These are phyloP conservation scores for Rhamnusium bicolor DNA, from an alignment of 2,888 invertebrate genomes.

Conservation along the genomic window DNA sequence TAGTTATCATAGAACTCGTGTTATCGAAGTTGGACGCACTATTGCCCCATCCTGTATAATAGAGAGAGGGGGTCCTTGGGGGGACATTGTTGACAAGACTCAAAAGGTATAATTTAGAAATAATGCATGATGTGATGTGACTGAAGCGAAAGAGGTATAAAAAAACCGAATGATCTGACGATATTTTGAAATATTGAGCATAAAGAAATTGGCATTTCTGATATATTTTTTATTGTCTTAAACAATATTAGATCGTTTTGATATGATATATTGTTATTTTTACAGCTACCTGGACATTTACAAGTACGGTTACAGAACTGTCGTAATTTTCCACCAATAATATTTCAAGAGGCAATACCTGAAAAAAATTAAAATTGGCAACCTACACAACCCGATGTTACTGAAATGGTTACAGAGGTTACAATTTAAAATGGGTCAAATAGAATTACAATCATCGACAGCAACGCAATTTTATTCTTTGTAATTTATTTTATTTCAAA, in stretches of 20 bases:
- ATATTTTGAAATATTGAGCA: too few relatives aligned
- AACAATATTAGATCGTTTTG: background rate
- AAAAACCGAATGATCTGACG: too few relatives aligned
- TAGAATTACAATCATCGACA: slow-evolving; percentile 93
- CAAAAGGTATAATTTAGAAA: too few relatives aligned
- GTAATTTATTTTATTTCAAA: slow-evolving; percentile 64
- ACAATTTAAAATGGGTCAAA: slow-evolving; percentile 98
- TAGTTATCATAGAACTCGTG: too few relatives aligned
- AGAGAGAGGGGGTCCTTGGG: too few relatives aligned
- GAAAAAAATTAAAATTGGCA: slow-evolving; percentile 68
- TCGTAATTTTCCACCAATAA: slow-evolving; percentile 83
- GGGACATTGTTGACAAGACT: too few relatives aligned
- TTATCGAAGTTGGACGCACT: too few relatives aligned
- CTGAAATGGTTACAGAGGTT: slow-evolving; percentile 91
- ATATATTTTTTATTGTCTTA: too few relatives aligned
- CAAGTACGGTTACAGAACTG: slow-evolving; percentile 90
- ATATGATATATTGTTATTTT: slow-evolving; percentile 43
- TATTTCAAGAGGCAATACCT: slow-evolving; percentile 69
- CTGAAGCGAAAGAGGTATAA: too few relatives aligned
- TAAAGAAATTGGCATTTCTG: too few relatives aligned
- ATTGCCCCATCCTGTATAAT: too few relatives aligned
- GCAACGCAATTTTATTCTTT: slow-evolving; percentile 92
- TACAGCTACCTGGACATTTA: slow-evolving; percentile 92
- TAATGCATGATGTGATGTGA: too few relatives aligned
- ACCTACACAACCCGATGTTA: slow-evolving; percentile 73